Evolutionary conservation across 2,113 vertebrate species (phyloP), one percentile per base, ranked within the genome.

Genomic region (Stomatorhinus ivindoensis): DNA sequence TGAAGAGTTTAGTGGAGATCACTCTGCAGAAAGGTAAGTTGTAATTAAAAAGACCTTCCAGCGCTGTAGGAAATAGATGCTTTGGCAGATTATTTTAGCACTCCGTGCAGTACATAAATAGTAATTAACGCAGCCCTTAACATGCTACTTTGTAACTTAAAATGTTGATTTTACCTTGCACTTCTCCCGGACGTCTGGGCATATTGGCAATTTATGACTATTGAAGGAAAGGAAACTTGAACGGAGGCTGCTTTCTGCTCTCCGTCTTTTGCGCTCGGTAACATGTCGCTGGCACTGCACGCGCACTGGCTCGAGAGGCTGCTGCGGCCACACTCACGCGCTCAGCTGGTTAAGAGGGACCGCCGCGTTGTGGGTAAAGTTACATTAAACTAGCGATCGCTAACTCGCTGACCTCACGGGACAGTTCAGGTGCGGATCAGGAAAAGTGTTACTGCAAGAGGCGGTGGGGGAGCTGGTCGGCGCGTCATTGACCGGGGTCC

Each of bases 1-100:
- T 91, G 96, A 96, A 51, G 96, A 96, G 90, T 92, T 92, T 46
- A 90, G 92, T 89, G 95, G 94, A 92, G 96, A 95, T 8, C 94
- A 94, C 88, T 93, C 94, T 73, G 89, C 94, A 91, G 95, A 96
- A 92, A 95, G 94, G 96, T 96, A 35, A 61, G 89, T 85, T 88
- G 4, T 61, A 2, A 17, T 84, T 11, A 47, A 65, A 24, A 46
- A 69, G 61, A 31, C 27, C 27, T 69, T 69, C 61, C 61, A 13
- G 61, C 61, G 61, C n/a, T 69, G n/a, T 31, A 13, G 61, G 61
- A 31, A 69, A 69, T 27, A 11, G n/a, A 31, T 69, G 61, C n/a
- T 31, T 13, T 69, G n/a, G 61, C 27, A 31, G 24, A 65, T 2
- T 58, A 10, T 65, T 11, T 4, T 19, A 39, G 69, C 69, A 2